Evolutionary conservation across 1,140 invertebrate species (phyloP), one percentile per base, ranked within the genome.

Genomic region (Caligus rogercresseyi): DNA sequence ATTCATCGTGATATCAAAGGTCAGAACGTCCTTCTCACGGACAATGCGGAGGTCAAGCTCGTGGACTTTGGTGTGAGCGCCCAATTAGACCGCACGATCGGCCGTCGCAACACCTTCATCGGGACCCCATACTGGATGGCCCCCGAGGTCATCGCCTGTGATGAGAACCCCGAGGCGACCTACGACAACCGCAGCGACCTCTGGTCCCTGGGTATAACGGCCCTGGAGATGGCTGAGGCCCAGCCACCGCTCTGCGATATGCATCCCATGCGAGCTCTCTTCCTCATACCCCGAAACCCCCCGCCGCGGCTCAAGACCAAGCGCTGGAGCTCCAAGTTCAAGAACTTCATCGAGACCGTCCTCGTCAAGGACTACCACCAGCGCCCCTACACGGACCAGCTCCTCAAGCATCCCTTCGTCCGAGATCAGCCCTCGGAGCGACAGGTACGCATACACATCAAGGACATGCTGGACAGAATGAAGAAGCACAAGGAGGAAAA

Each of bases 1-100:
- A 99, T 99, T 70, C 96, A 99, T 76, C 81, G 96, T 72, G 96
- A 99, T 75, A 99, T 99, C 68, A 99, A 99, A 77, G 96, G 96
- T 52, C 96, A 99, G 75, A 99, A 99, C 80, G 96, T 99, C 58
- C 77, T 99, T 24, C 80, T 99, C 19, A 99, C 96, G 66, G 95
- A 98, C 72, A 97, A 98, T 80, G 94, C 94, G 57, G 94, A 98
- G 81, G 93, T 63, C 14, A 63, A 63, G 52, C 24, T 73, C 87
- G 96, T 99, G 69, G 96, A 99, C 78, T 99, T 99, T 80, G 96
- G 96, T 69, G 96, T 99, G 20, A 96, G 91, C 68, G 96, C 96
- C 69, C 95, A 99, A 76, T 76, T 99, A 69, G 96, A 99, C 75
- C 82, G 94, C 69, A 99, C 96, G 58, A 97, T 99, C 74, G 95